Evolutionary conservation across 2,113 vertebrate genomes (phyloP).

Genomic region (Dasyprocta punctata): DNA sequence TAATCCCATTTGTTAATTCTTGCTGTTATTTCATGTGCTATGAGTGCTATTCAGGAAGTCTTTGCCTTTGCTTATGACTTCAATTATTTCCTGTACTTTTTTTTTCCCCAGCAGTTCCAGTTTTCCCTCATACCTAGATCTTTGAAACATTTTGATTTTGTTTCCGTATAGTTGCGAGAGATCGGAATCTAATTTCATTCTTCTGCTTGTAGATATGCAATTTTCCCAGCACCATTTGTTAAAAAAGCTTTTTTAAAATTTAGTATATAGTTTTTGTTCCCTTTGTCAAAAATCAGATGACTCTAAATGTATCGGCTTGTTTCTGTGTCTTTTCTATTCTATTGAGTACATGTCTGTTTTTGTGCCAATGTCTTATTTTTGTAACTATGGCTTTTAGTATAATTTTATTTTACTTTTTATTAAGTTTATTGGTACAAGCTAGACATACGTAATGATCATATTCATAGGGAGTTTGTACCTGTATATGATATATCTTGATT

Average conservation of each 20-base stretch:
- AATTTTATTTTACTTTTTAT: background rate
- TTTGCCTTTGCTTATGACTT: background rate
- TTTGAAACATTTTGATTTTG: background rate
- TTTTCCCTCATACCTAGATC: background rate
- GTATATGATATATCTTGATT: background rate
- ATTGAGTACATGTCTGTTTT: background rate
- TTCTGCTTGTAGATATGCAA: background rate
- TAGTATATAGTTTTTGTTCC: background rate
- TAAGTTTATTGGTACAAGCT: too few species aligned
- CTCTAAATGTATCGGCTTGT: background rate
- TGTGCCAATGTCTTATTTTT: background rate
- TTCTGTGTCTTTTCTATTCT: background rate
- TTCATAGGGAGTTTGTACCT: background rate
- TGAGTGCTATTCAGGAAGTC: background rate
- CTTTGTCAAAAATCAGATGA: background rate
- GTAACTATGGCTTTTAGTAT: background rate
- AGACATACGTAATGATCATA: too few species aligned
- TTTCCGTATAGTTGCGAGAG: background rate
- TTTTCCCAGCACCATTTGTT: background rate
- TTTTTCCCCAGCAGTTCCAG: background rate
- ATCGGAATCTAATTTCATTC: background rate
- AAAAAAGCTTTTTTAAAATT: background rate
- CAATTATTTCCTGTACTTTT: background rate
- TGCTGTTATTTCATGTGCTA: background rate
- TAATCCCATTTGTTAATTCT: background rate